Base-by-base conservation (phyloP, 2,797 vertebrate genomes). In the Paedocypris micromegethes region DNA sequence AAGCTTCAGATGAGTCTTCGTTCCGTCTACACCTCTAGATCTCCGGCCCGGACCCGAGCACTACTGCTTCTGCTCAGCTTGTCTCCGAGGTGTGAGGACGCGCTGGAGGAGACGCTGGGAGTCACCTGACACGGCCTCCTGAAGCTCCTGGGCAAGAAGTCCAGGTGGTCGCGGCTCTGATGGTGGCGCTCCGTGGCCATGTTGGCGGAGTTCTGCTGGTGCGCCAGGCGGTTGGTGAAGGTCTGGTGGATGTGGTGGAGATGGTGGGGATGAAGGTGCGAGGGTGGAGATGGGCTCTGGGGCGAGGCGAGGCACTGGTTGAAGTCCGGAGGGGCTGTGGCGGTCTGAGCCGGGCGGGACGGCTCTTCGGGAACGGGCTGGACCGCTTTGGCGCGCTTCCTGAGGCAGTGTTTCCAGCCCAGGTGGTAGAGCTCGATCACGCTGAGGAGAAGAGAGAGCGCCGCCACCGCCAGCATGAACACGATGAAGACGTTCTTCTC, bases 401-500 rank as follows among this genome's bases (percentile, higher is more conserved):
- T 64, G 53, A 87, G 58, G 70, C 81, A 87, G 73, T 91, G 92
- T 85, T 92, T 96, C 92, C 93, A 99, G 73, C 86, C 90, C 40
- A 99, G 81, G 81, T 99, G 91, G 85, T 96, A 95, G 37, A 99
- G 81, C 80, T 99, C 96, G 0, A 93, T 76, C 70, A 96, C 78
- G 0, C 94, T 98, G 63, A 99, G 92, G 69, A 96, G 82, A 0
- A 99, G 87, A 1, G 96, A 98, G 64, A 99, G 88, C 0, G 80
- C 90, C 0, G 94, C 94, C 80, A 98, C 96, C 0, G 90, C 92
- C 82, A 98, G 82, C 96, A 99, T 99, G 76, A 99, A 99, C 76
- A 98, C 77, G 0, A 98, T 98, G 84, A 98, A 98, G 59, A 98
- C 92, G 0, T 98, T 99, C 84, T 98, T 99, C 88, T 98, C 97